Evolutionary conservation across 2,797 vertebrate genomes (phyloP), one percentile per base, ranked within the genome.

Genomic region (Microctenopoma stevenorrisi): DNA sequence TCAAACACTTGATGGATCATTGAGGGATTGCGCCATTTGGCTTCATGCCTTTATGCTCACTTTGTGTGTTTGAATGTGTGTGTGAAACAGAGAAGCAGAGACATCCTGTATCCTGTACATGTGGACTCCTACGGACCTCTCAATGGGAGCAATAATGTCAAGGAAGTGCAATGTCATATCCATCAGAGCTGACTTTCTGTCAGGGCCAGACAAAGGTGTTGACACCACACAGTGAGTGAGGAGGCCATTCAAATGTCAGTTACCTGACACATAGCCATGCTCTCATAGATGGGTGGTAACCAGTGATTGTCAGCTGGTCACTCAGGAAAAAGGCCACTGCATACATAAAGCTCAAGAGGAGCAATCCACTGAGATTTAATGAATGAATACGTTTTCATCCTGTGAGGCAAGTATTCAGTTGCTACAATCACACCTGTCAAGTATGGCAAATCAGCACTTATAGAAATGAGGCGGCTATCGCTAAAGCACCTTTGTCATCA

Each of bases 191-290:
- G 88, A 87, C 92, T 92, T 89, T 81, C 88, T 93, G 92, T 94
- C 94, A 93, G 73, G 67, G 70, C 78, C 86, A 90, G 88, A 94
- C 94, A 94, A 94, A 94, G 88, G 89, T 91, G 90, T 86, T 89
- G 93, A 94, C 92, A 82, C 78, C 79, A 81, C 83, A 72, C 68
- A 28, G 81, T 85, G 89, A 91, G 90, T 85, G 88, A 88, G 49
- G 87, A 85, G 87, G 79, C 86, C 89, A 88, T 91, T 93, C 86
- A 91, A 71, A 88, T 86, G 90, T 89, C 90, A 89, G 72, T 77
- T 74, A 76, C 57, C 86, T 91, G 88, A 92, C 89, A 89, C 86
- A 81, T 43, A 67, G 85, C 78, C 71, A 62, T 84, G 84, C 86
- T 89, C 84, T 84, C 73, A 86, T 81, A 91, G 90, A 88, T 85